A percentile compares a stretch with the other conserved stretches of the same genome.
phyloP scores from a whole-genome alignment of 2,113 vertebrate species.

The Caloenas nicobarica region DNA sequence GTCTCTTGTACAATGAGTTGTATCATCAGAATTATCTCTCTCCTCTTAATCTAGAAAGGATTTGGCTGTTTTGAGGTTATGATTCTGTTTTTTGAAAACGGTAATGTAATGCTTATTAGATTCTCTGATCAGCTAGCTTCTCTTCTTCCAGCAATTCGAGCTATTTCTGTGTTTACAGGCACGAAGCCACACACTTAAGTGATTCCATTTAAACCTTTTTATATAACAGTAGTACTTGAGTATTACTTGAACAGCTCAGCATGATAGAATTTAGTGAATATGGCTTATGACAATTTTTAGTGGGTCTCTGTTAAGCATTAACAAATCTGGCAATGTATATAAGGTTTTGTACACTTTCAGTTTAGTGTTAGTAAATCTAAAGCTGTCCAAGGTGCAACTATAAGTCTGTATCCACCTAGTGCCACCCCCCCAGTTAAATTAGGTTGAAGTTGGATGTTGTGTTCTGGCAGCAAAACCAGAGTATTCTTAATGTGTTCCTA shows the following conservation, averaged over 20 bases:
- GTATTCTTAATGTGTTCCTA: neutral
- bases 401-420: neutral
- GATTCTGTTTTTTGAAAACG: neutral
- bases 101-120: neutral
- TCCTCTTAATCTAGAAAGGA: neutral
- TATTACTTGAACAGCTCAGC: neutral
- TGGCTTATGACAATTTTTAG: neutral
- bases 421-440: neutral
- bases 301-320: neutral
- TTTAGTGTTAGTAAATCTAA: neutral
- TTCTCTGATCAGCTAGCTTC: neutral
- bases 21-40: neutral
- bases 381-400: neutral
- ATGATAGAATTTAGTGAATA: neutral
- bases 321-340: neutral
- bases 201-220: slow-evolving; percentile 8
- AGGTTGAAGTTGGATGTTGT: neutral
- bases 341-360: neutral
- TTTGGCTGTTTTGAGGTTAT: neutral
- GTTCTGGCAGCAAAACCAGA: slow-evolving; percentile 3
- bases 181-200: neutral
- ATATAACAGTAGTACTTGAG: neutral
- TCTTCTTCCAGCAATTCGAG: slow-evolving; percentile 16
- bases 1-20: neutral
- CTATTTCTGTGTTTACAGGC: slow-evolving; percentile 17